Conservation (phyloP, 2,797 vertebrate species). For the Micromesistius poutassou region DNA sequence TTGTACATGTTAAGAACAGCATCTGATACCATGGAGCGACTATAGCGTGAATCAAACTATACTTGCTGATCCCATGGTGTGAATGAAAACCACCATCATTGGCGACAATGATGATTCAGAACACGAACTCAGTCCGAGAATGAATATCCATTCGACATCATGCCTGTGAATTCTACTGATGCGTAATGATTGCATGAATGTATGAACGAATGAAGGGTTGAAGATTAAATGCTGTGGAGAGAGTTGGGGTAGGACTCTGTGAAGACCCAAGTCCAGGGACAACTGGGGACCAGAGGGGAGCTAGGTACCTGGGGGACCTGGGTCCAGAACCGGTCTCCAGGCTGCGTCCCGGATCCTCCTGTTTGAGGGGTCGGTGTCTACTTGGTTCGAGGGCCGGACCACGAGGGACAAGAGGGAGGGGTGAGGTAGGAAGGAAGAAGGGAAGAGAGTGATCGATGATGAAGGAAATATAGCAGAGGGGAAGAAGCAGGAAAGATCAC, state of each 20-base stretch:
- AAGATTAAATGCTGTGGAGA: too few species aligned
- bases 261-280: background rate
- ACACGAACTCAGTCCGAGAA: background rate
- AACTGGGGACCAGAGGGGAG: conserved; percentile 1
- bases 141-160: conserved; percentile 6
- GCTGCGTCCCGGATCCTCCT: conserved; percentile 62
- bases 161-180: background rate
- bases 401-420: conserved; percentile 8
- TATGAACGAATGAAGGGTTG: background rate
- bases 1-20: background rate
- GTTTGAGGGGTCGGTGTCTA: conserved; percentile 42
- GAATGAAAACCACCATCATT: background rate
- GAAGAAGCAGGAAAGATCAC: conserved; percentile 4
- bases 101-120: background rate
- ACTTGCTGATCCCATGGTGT: too few species aligned
- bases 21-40: background rate
- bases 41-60: background rate
- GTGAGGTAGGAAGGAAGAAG: conserved; percentile 9
- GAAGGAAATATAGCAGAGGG: conserved; percentile 18
- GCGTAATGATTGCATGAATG: background rate
- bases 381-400: conserved; percentile 9
- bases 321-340: conserved; percentile 64
- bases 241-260: background rate
- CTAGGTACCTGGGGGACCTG: conserved; percentile 60
- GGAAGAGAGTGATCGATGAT: conserved; percentile 11